Evolutionary conservation across 2,888 invertebrate genomes (phyloP).

Genomic region (Strigamia transsilvanica): DNA sequence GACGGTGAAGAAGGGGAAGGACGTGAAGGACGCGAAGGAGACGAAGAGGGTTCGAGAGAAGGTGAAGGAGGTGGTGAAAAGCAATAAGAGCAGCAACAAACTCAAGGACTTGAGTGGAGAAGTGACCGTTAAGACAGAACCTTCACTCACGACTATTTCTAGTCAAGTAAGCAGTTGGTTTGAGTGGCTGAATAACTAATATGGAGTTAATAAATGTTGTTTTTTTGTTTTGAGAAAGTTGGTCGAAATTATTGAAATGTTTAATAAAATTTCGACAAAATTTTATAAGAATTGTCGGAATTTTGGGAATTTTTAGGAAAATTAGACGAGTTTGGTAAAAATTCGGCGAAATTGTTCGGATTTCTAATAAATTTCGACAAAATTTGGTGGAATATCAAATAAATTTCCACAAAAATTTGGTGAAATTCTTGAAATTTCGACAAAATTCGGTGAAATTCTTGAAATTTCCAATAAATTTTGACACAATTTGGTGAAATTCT

Average conservation of each 20-base stretch:
- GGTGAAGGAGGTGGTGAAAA: not conserved
- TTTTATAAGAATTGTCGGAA: not conserved
- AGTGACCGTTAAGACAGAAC: slow-evolving; percentile 32
- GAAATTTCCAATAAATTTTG: too few species aligned
- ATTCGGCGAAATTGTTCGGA: too few species aligned
- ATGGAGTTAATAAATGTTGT: too few species aligned
- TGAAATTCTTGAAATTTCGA: not conserved
- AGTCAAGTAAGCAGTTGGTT: slow-evolving; percentile 19
- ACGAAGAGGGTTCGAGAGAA: slow-evolving; percentile 27
- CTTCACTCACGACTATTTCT: slow-evolving; percentile 41
- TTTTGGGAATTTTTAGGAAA: not conserved
- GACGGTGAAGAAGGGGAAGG: slow-evolving; percentile 30
- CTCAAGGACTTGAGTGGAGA: not conserved
- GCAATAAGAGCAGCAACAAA: slow-evolving; percentile 14
- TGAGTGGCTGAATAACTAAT: not conserved
- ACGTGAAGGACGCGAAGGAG: slow-evolving; percentile 44
- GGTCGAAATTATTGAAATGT: too few species aligned
- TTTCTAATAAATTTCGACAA: not conserved
- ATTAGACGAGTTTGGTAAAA: not conserved
- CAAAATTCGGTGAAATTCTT: not conserved
- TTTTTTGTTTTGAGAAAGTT: too few species aligned
- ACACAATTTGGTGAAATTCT: not conserved
- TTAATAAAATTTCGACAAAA: not conserved
- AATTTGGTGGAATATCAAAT: not conserved
- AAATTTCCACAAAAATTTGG: not conserved